These are phyloP conservation scores for Mesoclemmys tuberculata DNA, from an alignment of 2,113 vertebrate genomes.

Conservation along the genomic window DNA sequence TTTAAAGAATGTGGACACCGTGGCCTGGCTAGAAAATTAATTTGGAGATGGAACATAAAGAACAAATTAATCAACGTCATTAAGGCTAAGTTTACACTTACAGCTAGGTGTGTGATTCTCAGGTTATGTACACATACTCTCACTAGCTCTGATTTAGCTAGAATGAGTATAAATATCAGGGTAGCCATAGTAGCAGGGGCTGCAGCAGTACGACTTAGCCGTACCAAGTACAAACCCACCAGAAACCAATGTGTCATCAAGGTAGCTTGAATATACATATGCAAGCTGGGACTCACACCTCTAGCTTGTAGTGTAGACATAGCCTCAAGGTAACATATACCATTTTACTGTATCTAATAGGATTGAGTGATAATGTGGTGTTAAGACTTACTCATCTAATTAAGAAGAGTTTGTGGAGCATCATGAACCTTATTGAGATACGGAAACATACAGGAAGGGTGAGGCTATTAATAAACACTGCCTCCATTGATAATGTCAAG, in stretches of 20 bases:
- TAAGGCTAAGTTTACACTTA: not conserved
- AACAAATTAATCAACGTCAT: not conserved
- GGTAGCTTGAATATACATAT: too few relatives aligned
- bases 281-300: too few relatives aligned
- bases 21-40: not conserved
- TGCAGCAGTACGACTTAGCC: too few relatives aligned
- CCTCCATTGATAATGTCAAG: not conserved
- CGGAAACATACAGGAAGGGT: not conserved
- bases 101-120: not conserved
- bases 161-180: too few relatives aligned
- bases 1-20: not conserved
- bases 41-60: not conserved
- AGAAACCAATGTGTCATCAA: too few relatives aligned
- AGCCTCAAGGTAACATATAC: not conserved
- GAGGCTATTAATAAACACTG: slow-evolving; percentile 1
- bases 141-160: not conserved
- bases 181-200: not conserved
- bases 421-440: not conserved
- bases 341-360: not conserved
- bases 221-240: too few relatives aligned
- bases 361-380: slow-evolving; percentile 5
- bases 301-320: too few relatives aligned
- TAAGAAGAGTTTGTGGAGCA: slow-evolving; percentile 8
- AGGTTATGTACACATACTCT: not conserved
- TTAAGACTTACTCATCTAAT: slow-evolving; percentile 48